Base-by-base conservation (phyloP, 2,797 vertebrate genomes). In the Choloepus didactylus region DNA sequence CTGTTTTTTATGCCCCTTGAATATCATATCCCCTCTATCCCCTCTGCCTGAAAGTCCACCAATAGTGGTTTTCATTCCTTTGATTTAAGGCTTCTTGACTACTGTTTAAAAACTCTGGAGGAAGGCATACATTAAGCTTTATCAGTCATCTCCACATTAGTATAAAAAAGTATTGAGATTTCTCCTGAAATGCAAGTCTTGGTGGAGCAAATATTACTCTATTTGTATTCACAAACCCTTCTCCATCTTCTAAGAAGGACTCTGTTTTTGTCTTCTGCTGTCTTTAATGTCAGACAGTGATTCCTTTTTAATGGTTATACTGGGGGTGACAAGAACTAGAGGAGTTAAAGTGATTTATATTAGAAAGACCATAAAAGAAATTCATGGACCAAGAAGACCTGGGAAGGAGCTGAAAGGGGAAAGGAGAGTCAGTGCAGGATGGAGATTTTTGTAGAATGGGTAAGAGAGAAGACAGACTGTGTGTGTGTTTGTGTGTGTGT, bases 1-100 rank as follows among this genome's bases (percentile, higher is more conserved):
- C 54, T 54, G 46, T 86, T 94, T 18, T 80, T 79, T 56, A 67
- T 54, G 54, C 0, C 25, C 6, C 44, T 72, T 60, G 77, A 46
- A 14, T 67, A 49, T 81, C 49, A 59, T 16, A 87, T 6, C n/a
- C 46, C 35, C 31, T 95, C 9, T 49, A 76, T 41, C 46, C 15
- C 46, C 29, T 62, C 59, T 85, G 85, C 27, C 73, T 70, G 75
- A 72, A 84, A 91, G 59, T 72, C 31, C 12, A 75, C 25, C 41
- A 92, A 90, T 2, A 83, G 35, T 25, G 31, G 18, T 59, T 88
- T 95, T 94, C 6, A 56, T 93, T 54, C 49, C 31, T 86, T 93
- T 89, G 16, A 82, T 59, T 77, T 56, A 44, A 62, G 56, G 25
- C 35, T 79, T 94, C 81, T 75, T n/a, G 35, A 27, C 9, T 27